Evolutionary conservation across 2,113 vertebrate genomes (phyloP).

Genomic region (Odontophorus gujanensis): DNA sequence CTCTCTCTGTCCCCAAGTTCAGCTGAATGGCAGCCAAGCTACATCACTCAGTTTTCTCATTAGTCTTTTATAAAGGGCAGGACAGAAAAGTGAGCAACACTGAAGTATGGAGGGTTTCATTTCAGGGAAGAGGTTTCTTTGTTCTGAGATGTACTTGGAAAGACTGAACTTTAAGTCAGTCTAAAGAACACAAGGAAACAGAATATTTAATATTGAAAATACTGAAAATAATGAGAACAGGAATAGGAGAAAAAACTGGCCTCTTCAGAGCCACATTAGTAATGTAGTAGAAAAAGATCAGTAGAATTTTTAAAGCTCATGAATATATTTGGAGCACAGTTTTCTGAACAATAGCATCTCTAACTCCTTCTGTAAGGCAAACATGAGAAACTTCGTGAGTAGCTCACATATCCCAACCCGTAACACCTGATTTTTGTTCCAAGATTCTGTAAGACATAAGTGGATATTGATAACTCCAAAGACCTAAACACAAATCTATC

Average conservation of each 20-base stretch:
- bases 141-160: neutral
- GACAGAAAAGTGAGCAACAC: neutral
- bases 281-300: neutral
- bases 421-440: neutral
- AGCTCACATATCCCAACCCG: neutral
- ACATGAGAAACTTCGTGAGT: neutral
- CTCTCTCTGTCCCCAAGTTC: neutral
- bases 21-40: constrained; percentile 35
- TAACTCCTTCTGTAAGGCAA: neutral
- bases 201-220: neutral
- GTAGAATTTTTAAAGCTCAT: neutral
- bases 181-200: neutral
- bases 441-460: neutral
- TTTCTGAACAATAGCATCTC: neutral
- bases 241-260: neutral
- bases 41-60: constrained; percentile 45
- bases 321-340: neutral
- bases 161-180: neutral
- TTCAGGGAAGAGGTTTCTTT: neutral
- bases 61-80: constrained; percentile 26
- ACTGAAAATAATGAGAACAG: neutral
- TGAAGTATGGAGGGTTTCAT: neutral
- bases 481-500: neutral
- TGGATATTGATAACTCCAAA: neutral
- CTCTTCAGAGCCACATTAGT: neutral